Percentiles rank a stretch among this genome's conserved stretches.
Conservation (phyloP, 2,113 vertebrate genomes). For the Notothenia coriiceps region DNA sequence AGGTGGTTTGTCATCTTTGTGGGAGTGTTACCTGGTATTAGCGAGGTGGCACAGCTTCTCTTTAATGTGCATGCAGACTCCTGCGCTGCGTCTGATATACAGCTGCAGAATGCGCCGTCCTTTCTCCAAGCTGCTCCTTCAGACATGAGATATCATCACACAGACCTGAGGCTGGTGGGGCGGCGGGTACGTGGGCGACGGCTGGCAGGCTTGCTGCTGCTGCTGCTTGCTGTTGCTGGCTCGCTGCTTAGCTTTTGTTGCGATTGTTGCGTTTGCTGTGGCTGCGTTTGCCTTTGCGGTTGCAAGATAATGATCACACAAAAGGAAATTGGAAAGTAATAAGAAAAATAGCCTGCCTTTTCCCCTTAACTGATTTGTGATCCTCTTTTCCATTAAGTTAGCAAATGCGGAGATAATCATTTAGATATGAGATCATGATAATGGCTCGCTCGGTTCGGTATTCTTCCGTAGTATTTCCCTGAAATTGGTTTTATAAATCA, state of each 20-base stretch:
- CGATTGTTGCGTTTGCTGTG: constrained; percentile 31
- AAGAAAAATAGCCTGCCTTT: not conserved
- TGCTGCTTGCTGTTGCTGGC: constrained; percentile 46
- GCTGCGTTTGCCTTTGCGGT: constrained; percentile 44
- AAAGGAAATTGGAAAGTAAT: not conserved
- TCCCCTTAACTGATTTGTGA: not conserved
- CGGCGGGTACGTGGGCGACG: constrained; percentile 59
- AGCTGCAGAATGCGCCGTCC: constrained; percentile 88
- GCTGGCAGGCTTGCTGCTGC: constrained; percentile 45
- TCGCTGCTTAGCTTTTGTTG: constrained; percentile 51
- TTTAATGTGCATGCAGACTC: constrained; percentile 89
- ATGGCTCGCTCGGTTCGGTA: constrained; percentile 23
- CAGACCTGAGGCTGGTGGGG: constrained; percentile 84
- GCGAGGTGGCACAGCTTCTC: constrained; percentile 89
- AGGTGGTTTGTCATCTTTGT: not conserved
- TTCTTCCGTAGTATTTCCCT: constrained; percentile 2
- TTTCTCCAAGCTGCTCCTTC: constrained; percentile 90
- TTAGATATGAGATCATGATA: constrained; percentile 19
- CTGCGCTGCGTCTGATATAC: constrained; percentile 86
- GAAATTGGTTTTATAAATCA: constrained; percentile 23
- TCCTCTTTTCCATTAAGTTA: not conserved
- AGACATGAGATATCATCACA: constrained; percentile 92
- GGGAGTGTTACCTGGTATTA: constrained; percentile 84
- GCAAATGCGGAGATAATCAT: not conserved
- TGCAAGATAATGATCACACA: constrained; percentile 11